phyloP scores from a whole-genome alignment of 2,888 invertebrate genomes.

The Eristalis intricaria region DNA sequence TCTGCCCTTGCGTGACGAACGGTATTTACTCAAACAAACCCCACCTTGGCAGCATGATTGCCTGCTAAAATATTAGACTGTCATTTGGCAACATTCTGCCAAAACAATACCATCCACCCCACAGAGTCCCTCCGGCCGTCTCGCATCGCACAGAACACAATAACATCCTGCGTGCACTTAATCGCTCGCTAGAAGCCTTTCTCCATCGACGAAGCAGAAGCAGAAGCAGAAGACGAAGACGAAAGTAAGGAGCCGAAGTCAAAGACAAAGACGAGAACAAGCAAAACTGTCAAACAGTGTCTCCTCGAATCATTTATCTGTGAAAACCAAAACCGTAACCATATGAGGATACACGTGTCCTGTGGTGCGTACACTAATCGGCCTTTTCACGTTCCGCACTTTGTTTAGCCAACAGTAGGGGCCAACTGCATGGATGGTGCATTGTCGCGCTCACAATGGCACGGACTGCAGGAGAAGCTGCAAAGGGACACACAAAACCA shows the following conservation, averaged over 20 bases:
- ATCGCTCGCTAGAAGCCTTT: slow-evolving; percentile 65
- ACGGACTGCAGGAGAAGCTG: slow-evolving; percentile 67
- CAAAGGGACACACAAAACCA: slow-evolving; percentile 49
- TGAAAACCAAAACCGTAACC: slow-evolving; percentile 15
- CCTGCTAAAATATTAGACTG: slow-evolving; percentile 71
- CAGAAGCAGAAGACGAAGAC: background rate
- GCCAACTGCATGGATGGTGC: slow-evolving; percentile 41
- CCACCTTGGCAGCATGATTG: slow-evolving; percentile 66
- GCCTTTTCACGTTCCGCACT: slow-evolving; percentile 49
- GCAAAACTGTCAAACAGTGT: slow-evolving; percentile 35
- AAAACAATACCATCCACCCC: slow-evolving; percentile 35
- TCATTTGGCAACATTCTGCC: slow-evolving; percentile 58
- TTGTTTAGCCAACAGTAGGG: slow-evolving; percentile 66
- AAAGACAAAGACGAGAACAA: background rate
- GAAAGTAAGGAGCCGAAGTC: too few species aligned
- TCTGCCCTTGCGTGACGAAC: slow-evolving; percentile 60
- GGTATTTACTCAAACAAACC: slow-evolving; percentile 67
- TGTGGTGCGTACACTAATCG: slow-evolving; percentile 69
- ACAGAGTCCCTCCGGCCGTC: background rate
- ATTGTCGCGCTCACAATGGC: slow-evolving; percentile 58
- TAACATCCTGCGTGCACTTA: slow-evolving; percentile 67
- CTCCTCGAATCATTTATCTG: slow-evolving; percentile 3
- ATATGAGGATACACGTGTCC: slow-evolving; percentile 66
- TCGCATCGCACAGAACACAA: slow-evolving; percentile 1
- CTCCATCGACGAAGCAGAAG: slow-evolving; percentile 19